These are phyloP conservation scores for Perodicticus potto DNA, from an alignment of 2,797 vertebrate species.

Conservation along the genomic window DNA sequence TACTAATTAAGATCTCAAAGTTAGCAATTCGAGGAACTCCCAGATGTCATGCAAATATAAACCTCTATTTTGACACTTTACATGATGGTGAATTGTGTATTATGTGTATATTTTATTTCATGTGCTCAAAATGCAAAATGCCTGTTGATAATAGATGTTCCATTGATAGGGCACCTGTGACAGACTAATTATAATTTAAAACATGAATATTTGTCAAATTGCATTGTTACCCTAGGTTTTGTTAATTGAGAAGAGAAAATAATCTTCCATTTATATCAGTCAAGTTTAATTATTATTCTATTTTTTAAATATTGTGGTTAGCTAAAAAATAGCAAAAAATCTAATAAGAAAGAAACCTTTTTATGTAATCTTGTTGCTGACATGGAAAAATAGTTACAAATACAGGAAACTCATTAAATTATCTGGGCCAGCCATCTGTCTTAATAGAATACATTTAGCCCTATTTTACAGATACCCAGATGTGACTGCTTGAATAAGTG, in stretches of 20 bases:
- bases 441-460: not conserved
- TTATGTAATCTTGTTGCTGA: not conserved
- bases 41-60: not conserved
- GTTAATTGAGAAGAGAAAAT: not conserved
- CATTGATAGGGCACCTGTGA: not conserved
- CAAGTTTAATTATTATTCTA: not conserved
- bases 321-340: not conserved
- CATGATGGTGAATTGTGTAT: not conserved
- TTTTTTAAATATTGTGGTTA: not conserved
- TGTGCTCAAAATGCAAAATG: not conserved
- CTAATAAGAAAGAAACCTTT: not conserved
- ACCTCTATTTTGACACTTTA: slow-evolving; percentile 1
- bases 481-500: not conserved
- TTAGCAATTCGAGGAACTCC: not conserved
- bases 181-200: slow-evolving; percentile 5
- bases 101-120: slow-evolving; percentile 28
- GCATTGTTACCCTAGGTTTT: not conserved
- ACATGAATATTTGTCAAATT: slow-evolving; percentile 24
- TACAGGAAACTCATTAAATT: not conserved
- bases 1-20: slow-evolving; percentile 35
- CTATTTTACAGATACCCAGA: not conserved
- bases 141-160: not conserved
- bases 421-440: not conserved
- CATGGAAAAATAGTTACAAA: slow-evolving; percentile 6
- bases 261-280: slow-evolving; percentile 29